Conservation (phyloP, 2,888 invertebrate genomes). For the Sceliomorpha sp. region DNA sequence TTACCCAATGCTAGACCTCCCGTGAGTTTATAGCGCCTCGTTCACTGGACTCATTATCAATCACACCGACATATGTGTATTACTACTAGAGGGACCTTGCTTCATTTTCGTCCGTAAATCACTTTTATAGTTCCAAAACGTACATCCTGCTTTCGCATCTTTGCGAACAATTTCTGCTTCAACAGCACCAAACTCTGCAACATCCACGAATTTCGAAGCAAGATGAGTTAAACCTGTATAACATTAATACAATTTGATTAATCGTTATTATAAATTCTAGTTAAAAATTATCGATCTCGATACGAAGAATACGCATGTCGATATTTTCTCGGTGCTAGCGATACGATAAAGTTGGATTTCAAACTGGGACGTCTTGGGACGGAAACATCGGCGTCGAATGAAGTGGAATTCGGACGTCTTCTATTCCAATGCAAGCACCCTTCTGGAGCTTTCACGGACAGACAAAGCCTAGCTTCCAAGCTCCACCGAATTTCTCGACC, state of each 20-base stretch:
- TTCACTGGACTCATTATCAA: constrained; percentile 62
- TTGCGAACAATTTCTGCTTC: constrained; percentile 7
- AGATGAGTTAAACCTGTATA: background rate
- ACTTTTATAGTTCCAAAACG: constrained; percentile 27
- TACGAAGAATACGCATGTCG: too few species aligned
- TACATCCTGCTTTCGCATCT: constrained; percentile 4
- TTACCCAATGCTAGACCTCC: constrained; percentile 61
- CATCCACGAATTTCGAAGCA: constrained; percentile 4
- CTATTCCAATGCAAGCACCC: constrained; percentile 59
- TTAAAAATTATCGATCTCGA: too few species aligned
- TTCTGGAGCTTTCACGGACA: constrained; percentile 71
- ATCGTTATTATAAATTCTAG: too few species aligned
- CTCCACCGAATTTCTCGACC: constrained; percentile 58
- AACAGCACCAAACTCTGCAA: background rate
- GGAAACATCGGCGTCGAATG: constrained; percentile 54
- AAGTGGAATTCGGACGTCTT: constrained; percentile 55
- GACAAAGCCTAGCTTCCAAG: constrained; percentile 70
- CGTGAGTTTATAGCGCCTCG: constrained; percentile 62
- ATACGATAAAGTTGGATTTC: constrained; percentile 47
- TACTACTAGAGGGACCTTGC: constrained; percentile 39
- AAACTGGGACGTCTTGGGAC: constrained; percentile 52
- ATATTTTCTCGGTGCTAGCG: too few species aligned
- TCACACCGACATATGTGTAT: constrained; percentile 48
- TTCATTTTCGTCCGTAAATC: constrained; percentile 13
- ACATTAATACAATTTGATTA: too few species aligned